Evolutionary conservation across 2,797 vertebrate species (phyloP), one percentile per base, ranked within the genome.

Genomic region (Hybognathus amarus): DNA sequence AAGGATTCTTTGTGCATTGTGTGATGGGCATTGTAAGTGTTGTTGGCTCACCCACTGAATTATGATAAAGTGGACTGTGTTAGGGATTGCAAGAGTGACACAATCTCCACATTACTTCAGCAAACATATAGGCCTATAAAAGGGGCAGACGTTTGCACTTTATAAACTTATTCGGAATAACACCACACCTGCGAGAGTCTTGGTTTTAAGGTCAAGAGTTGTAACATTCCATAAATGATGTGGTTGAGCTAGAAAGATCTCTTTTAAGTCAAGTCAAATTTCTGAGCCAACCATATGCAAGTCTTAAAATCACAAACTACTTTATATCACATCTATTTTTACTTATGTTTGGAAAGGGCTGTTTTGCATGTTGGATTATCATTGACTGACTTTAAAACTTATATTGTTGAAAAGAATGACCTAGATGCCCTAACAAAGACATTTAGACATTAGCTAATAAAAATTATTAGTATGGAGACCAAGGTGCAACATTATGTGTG

Each of bases 1-100:
- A 84, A 77, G 73, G 52, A 59, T 80, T 70, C 87, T 80, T 85
- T 87, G 88, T 88, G 75, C 54, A 82, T 82, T 85, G 75, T 69
- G 75, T 54, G 77, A 86, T 87, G 77, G 33, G 61, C 73, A 84
- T 83, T 81, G 87, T 75, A 81, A 40, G 67, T 68, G 30, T 47
- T 67, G 52, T 74, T 83, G 56, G 59, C 81, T 87, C 36, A 18
- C 83, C 83, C 81, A 74, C 68, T 85, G 54, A 69, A 52, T 85
- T 83, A 84, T 80, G 54, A 80, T 83, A 80, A 75, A 85, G 75
- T 78, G 38, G 45, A 52, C 73, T 81, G 85, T 83, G 78, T 68
- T 50, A n/a, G 56, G 40, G 45, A 64, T 64, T 71, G 24, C 59
- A 40, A 68, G 40, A 12, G 52, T 74, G 70, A 80, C 71, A 45